Evolutionary conservation across 2,888 invertebrate species (phyloP), one percentile per base, ranked within the genome.

Genomic region (Periphyllus acericola): DNA sequence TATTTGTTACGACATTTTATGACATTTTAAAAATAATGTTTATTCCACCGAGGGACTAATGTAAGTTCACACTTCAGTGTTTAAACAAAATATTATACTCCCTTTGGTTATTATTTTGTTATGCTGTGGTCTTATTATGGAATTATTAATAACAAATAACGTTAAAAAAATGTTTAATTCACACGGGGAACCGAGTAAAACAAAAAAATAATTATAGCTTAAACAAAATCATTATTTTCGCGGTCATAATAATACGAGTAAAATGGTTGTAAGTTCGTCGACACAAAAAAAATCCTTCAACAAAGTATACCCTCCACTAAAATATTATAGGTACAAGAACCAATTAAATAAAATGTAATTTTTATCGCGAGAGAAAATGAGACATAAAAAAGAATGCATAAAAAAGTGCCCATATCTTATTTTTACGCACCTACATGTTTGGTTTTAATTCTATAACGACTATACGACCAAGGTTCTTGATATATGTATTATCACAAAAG

Each of bases 11-110:
- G 34, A n/a, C 32, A 68, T 68, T 68, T 68, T 32, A n/a, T 52
- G 66, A 11, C 46, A n/a, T 84, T 84, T 76, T 32, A 25, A 76
- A 66, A 83, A 74, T 36, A 60, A 74, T 19, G 21, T 71, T 82
- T 34, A 36, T 21, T 72, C 60, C 55, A 29, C 25, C 14, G 55
- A 19, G 6, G 6, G 11, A 83, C 60, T 83, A 8, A 74, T n/a
- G 25, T 66, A 29, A 19, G 21, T 78, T 52, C n/a, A 68, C 19
- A 68, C n/a, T 68, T 46, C 14, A 9, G 34, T n/a, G 29, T n/a
- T 52, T 32, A 19, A 34, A 36, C 72, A 34, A 74, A 83, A 34
- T 55, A 55, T 72, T 19, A 74, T 72, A 19, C 1, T 29, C 52
- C n/a, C 32, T n/a, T 32, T n/a, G 11, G 3, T 36, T 81, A n/a